These are phyloP conservation scores for Phrynosoma blainvillii DNA, from an alignment of 2,113 vertebrate genomes.

Conservation along the genomic window DNA sequence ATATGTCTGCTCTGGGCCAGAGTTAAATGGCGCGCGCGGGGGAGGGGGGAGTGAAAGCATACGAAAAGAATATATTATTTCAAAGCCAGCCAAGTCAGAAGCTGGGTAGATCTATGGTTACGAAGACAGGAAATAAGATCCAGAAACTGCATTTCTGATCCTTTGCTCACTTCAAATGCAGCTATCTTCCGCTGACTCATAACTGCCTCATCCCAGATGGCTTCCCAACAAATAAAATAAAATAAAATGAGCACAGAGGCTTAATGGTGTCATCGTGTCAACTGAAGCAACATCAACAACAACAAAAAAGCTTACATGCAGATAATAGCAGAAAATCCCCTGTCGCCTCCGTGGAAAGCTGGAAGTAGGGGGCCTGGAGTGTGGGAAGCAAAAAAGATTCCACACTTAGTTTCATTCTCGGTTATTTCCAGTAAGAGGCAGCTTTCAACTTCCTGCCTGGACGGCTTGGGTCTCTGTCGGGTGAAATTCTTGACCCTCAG, in stretches of 20 bases:
- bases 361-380: constrained; percentile 38
- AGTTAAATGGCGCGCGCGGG: not conserved
- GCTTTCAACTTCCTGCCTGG: constrained; percentile 61
- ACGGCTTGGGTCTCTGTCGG: not conserved
- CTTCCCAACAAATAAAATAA: not conserved
- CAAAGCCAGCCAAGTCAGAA: constrained; percentile 24
- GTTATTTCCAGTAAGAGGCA: constrained; percentile 57
- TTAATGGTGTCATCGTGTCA: not conserved
- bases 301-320: not conserved
- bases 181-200: constrained; percentile 20
- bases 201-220: not conserved
- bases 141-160: not conserved
- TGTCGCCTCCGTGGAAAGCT: constrained; percentile 46
- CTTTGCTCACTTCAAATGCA: constrained; percentile 31
- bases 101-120: not conserved
- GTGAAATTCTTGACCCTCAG: constrained; percentile 57
- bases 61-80: not conserved
- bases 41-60: not conserved
- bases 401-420: constrained; percentile 43
- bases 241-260: fast-evolving
- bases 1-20: not conserved
- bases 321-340: not conserved
- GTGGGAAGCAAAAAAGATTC: constrained; percentile 51
- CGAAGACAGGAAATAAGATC: constrained; percentile 23
- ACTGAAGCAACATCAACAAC: constrained; percentile 4